These are phyloP conservation scores for Micromys minutus DNA, from an alignment of 2,113 vertebrate genomes.

Conservation along the genomic window DNA sequence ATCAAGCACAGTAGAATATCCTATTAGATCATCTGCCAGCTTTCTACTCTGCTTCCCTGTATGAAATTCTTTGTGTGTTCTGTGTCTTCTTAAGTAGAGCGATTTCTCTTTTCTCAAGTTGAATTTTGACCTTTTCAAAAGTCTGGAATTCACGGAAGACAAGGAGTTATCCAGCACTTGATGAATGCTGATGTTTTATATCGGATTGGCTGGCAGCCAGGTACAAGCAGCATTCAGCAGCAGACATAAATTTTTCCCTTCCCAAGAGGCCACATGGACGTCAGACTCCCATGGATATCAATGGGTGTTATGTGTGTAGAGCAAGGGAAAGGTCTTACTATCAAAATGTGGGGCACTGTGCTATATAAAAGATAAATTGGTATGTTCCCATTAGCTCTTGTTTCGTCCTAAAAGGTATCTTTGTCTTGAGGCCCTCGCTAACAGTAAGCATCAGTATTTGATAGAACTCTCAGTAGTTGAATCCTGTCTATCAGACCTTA, in stretches of 20 bases:
- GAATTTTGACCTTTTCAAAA: conserved; percentile 76
- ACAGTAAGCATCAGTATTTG: conserved; percentile 3
- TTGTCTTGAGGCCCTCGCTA: conserved; percentile 66
- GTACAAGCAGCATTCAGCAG: background rate
- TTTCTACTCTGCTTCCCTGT: background rate
- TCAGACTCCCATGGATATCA: conserved; percentile 60
- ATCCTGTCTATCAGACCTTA: conserved; percentile 18
- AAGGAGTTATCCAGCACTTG: conserved; percentile 42
- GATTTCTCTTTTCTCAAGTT: conserved; percentile 70
- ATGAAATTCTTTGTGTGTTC: conserved; percentile 8
- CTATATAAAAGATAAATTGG: conserved; percentile 52
- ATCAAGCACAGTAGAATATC: background rate
- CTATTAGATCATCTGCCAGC: background rate
- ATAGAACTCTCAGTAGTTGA: conserved; percentile 36
- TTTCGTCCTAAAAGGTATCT: conserved; percentile 69
- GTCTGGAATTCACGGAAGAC: conserved; percentile 71
- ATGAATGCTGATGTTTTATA: conserved; percentile 67
- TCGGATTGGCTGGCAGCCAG: conserved; percentile 61
- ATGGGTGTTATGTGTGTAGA: conserved; percentile 68
- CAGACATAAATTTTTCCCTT: conserved; percentile 62
- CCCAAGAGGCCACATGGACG: conserved; percentile 38
- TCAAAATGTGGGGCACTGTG: conserved; percentile 46
- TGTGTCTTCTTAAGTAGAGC: conserved; percentile 50
- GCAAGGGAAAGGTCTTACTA: conserved; percentile 70
- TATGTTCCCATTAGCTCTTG: conserved; percentile 77